Conservation (phyloP, 2,797 vertebrate species). For the Gambelia wislizenii region DNA sequence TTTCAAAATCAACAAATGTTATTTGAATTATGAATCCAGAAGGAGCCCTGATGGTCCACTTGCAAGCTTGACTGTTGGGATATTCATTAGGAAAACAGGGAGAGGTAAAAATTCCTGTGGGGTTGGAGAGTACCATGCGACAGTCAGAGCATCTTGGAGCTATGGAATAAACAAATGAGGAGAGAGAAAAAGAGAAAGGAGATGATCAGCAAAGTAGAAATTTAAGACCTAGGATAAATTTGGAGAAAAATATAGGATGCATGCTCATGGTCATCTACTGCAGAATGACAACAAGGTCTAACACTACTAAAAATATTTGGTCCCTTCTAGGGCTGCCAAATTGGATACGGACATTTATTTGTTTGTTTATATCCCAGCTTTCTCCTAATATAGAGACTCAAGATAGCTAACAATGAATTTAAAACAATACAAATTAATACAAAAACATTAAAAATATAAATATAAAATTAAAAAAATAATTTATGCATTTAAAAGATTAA, state of each 20-base stretch:
- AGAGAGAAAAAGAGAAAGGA: background rate
- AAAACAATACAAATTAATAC: too few relatives aligned
- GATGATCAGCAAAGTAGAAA: background rate
- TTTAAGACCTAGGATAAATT: background rate
- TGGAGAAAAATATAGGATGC: background rate
- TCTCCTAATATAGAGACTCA: too few relatives aligned
- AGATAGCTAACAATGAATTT: too few relatives aligned
- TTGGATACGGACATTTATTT: too few relatives aligned
- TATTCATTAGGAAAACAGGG: constrained; percentile 93
- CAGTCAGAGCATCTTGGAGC: constrained; percentile 88
- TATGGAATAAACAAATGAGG: constrained; percentile 74
- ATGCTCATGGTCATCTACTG: background rate
- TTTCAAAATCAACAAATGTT: constrained; percentile 93
- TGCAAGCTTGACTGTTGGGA: constrained; percentile 87
- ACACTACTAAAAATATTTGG: background rate
- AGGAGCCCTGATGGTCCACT: constrained; percentile 91
- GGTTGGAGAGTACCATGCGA: constrained; percentile 81
- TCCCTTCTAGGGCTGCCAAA: background rate
- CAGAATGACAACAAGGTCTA: background rate
- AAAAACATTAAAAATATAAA: too few relatives aligned
- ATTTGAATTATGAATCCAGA: constrained; percentile 92
- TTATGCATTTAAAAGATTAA: too few relatives aligned
- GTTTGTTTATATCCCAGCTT: too few relatives aligned
- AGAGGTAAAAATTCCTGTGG: constrained; percentile 88
- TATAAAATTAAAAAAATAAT: too few relatives aligned